These are phyloP conservation scores for Acridotheres tristis DNA, from an alignment of 2,797 vertebrate species.

Conservation along the genomic window DNA sequence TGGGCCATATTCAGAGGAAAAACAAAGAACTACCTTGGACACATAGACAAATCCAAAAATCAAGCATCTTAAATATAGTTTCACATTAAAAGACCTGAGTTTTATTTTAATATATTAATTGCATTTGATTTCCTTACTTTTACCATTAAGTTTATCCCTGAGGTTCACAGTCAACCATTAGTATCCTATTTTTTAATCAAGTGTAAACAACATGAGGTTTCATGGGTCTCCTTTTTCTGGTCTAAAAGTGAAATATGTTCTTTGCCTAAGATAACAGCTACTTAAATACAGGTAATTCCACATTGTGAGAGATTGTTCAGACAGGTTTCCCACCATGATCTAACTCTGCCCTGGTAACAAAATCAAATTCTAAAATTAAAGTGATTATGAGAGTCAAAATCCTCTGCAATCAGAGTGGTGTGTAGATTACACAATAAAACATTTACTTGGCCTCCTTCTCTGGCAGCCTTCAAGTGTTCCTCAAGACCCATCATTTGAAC, in stretches of 20 bases:
- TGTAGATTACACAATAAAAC: background rate
- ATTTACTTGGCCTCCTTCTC: background rate
- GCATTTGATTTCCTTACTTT: background rate
- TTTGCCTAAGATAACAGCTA: background rate
- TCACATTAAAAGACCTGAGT: background rate
- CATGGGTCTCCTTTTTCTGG: background rate
- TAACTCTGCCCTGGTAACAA: background rate
- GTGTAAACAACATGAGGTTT: background rate
- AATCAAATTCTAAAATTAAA: background rate
- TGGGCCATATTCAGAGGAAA: background rate
- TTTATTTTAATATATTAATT: background rate
- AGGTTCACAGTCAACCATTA: background rate
- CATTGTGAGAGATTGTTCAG: background rate
- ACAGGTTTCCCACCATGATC: background rate
- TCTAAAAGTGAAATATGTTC: background rate
- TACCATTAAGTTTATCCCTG: background rate
- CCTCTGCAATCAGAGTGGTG: background rate
- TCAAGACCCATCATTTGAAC: rapidly evolving
- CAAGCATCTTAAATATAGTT: background rate
- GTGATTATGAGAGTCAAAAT: background rate
- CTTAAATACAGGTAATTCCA: background rate
- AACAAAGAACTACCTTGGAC: background rate
- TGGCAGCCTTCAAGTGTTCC: background rate
- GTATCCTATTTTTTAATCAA: background rate
- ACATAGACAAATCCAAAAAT: background rate